Conservation (phyloP, 2,888 invertebrate genomes). For the Melanargia galathea region DNA sequence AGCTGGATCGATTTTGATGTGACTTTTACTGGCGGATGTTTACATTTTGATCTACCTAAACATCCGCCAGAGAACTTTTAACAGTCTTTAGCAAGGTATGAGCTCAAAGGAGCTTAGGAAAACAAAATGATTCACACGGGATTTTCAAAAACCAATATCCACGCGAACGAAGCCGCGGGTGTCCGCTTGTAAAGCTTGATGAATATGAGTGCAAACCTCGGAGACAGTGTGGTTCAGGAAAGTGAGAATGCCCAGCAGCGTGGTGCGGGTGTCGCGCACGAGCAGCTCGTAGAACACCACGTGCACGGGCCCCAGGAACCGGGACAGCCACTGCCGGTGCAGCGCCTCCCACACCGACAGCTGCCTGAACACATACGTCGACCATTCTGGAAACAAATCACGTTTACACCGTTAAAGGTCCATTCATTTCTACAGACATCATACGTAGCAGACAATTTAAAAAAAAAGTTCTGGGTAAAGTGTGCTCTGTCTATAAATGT, state of each 20-base stretch:
- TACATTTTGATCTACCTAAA: too few species aligned
- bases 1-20: too few species aligned
- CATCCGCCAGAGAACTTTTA: too few species aligned
- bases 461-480: too few species aligned
- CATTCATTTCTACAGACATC: too few species aligned
- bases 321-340: constrained; percentile 86
- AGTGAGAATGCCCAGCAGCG: constrained; percentile 81
- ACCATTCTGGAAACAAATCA: constrained; percentile 83
- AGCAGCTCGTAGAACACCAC: constrained; percentile 87
- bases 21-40: too few species aligned
- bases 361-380: constrained; percentile 85
- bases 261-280: constrained; percentile 82
- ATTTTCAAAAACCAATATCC: too few species aligned
- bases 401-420: background rate
- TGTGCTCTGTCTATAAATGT: background rate
- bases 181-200: background rate
- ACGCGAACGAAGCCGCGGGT: too few species aligned
- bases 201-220: constrained; percentile 62
- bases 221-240: constrained; percentile 82
- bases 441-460: too few species aligned
- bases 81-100: too few species aligned
- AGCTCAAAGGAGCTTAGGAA: too few species aligned
- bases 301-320: constrained; percentile 86
- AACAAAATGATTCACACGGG: too few species aligned
- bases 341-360: constrained; percentile 86